Evolutionary conservation across 2,888 invertebrate species (phyloP), one percentile per base, ranked within the genome.

Genomic region (Callyntrura sp.): DNA sequence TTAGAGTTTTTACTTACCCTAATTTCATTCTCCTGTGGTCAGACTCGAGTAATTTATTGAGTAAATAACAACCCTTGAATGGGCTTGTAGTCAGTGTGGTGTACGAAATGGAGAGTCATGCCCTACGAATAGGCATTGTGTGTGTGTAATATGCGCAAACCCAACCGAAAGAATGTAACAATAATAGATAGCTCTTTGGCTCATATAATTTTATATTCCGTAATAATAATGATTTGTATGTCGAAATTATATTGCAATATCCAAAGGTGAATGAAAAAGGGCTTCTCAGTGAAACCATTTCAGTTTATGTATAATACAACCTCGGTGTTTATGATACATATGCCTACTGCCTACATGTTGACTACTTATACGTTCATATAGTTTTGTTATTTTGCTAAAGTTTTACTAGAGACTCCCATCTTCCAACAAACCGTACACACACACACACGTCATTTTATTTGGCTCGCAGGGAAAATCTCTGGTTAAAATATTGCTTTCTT

Each of bases 21-120:
- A 89, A 89, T 89, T 89, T 84, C 84, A 83, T 76, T 84, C 84
- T 78, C 60, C 57, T 84, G 85, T 90, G 85, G 90, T 85, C 85
- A 90, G 85, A 70, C 20, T 79, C 35, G 51, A 73, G 90, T 90
- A 90, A 90, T 90, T 90, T 90, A 90, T 90, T 85, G 90, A 90
- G 90, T 81, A 90, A 85, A 90, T 85, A 85, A 85, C 85, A 90
- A 81, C 90, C 73, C 73, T 85, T 81, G 85, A 85, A 43, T 73
- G 57, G 25, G 88, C 57, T 76, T 82, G 76, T 48, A 73, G 43
- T 45, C 12, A 73, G 23, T 60, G 45, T 11, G 55, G 62, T 86
- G 62, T 45, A 43, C 65, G 23, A 57, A 81, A 45, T 45, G 82
- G 62, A 73, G 76, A 82, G 82, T 73, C 81, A 65, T 81, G 70